These are phyloP conservation scores for Lamprotornis superbus DNA, from an alignment of 2,113 vertebrate species.

Conservation along the genomic window DNA sequence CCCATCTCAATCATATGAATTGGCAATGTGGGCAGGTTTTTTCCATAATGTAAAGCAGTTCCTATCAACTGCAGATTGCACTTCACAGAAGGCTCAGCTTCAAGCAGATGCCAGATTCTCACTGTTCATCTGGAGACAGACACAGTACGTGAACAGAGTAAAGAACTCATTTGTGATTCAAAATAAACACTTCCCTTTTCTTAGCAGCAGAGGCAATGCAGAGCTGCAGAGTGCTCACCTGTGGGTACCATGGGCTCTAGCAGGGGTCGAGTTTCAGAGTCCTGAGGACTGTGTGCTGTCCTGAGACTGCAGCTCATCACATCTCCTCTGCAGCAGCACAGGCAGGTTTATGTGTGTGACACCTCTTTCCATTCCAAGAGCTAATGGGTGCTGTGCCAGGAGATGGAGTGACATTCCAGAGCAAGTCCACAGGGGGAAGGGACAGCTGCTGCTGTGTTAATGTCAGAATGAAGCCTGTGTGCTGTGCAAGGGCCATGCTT, in stretches of 20 bases:
- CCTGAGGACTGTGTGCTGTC: neutral
- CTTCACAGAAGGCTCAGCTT: constrained; percentile 40
- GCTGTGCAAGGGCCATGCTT: neutral
- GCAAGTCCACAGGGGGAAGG: neutral
- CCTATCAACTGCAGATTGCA: constrained; percentile 26
- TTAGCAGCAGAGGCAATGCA: neutral
- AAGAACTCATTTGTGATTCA: neutral
- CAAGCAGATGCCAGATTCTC: constrained; percentile 42
- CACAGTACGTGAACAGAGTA: neutral
- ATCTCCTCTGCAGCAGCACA: neutral
- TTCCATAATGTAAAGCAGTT: neutral
- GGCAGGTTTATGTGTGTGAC: neutral
- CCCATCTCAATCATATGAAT: neutral
- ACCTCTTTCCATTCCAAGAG: neutral
- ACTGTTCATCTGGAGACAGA: neutral
- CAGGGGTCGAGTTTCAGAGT: neutral
- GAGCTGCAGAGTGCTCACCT: neutral
- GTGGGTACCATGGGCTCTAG: neutral
- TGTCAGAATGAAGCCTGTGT: neutral
- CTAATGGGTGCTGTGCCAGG: neutral
- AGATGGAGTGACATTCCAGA: neutral
- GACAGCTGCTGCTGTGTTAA: neutral
- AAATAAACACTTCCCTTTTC: neutral
- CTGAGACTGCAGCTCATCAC: neutral
- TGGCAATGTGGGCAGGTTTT: neutral